phyloP scores from a whole-genome alignment of 1,140 invertebrate species.

The Steinernema feltiae region DNA sequence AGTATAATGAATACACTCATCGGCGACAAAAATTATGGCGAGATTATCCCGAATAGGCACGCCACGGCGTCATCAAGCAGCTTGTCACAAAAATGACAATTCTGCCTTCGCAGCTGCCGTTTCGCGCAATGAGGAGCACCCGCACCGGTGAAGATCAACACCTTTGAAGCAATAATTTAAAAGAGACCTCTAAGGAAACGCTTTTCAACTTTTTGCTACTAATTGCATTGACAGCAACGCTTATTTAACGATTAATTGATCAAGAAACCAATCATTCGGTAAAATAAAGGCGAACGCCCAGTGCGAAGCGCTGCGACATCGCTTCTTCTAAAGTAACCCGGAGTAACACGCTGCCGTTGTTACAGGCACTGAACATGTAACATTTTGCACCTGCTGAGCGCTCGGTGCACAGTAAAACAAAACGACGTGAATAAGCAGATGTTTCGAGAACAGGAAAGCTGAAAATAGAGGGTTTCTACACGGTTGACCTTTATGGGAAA shows the following conservation, averaged over 20 bases:
- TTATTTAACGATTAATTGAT: neutral
- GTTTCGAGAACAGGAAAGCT: too few species aligned
- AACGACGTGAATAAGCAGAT: too few species aligned
- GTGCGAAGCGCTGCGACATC: neutral
- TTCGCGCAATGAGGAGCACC: too few species aligned
- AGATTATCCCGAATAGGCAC: neutral
- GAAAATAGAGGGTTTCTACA: neutral
- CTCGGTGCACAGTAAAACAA: too few species aligned
- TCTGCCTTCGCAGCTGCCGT: neutral
- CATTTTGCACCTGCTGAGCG: too few species aligned
- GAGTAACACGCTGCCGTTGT: too few species aligned
- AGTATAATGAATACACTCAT: constrained; percentile 12
- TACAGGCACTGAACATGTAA: too few species aligned
- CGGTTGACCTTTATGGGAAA: neutral
- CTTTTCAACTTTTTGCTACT: neutral
- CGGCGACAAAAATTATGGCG: neutral
- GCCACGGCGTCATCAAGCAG: neutral
- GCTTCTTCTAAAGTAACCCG: neutral
- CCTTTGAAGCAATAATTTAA: neutral
- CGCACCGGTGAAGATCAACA: too few species aligned
- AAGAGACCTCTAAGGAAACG: neutral
- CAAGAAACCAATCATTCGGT: neutral
- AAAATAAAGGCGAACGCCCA: neutral
- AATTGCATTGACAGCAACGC: constrained; percentile 1
- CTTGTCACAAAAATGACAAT: neutral